Evolutionary conservation across 2,797 vertebrate genomes (phyloP).

Genomic region (Sebastes vulpes): DNA sequence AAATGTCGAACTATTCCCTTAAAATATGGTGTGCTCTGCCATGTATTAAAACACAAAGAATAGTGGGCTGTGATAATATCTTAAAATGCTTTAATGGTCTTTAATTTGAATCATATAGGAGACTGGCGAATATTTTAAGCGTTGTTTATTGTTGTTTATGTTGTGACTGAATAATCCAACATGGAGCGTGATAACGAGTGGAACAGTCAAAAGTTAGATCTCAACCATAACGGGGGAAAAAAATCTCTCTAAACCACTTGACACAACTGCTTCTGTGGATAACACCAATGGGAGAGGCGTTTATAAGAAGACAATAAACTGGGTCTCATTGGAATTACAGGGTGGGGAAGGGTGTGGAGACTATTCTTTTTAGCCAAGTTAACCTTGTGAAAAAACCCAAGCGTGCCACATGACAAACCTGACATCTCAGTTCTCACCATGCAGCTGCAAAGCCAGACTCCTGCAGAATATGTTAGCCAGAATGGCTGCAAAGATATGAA

Average conservation of each 20-base stretch:
- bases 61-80: slow-evolving; percentile 29
- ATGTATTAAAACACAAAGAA: slow-evolving; percentile 7
- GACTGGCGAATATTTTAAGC: slow-evolving; percentile 24
- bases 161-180: slow-evolving; percentile 30
- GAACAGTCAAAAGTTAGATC: slow-evolving; percentile 48
- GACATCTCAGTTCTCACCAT: slow-evolving; percentile 40
- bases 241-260: slow-evolving; percentile 56
- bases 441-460: not conserved
- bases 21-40: not conserved
- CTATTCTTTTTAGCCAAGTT: slow-evolving; percentile 49
- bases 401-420: slow-evolving; percentile 43
- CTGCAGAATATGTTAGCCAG: not conserved
- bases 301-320: slow-evolving; percentile 79
- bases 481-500: not conserved
- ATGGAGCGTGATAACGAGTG: slow-evolving; percentile 42
- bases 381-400: slow-evolving; percentile 49
- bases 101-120: slow-evolving; percentile 7
- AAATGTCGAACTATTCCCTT: not conserved
- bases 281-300: slow-evolving; percentile 68
- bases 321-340: slow-evolving; percentile 69
- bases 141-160: slow-evolving; percentile 16
- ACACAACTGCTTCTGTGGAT: slow-evolving; percentile 63
- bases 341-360: slow-evolving; percentile 71
- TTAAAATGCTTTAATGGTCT: slow-evolving; percentile 3
- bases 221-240: slow-evolving; percentile 50